Evolutionary conservation across 2,797 vertebrate genomes (phyloP), one percentile per base, ranked within the genome.

Genomic region (Urocyon cinereoargenteus): DNA sequence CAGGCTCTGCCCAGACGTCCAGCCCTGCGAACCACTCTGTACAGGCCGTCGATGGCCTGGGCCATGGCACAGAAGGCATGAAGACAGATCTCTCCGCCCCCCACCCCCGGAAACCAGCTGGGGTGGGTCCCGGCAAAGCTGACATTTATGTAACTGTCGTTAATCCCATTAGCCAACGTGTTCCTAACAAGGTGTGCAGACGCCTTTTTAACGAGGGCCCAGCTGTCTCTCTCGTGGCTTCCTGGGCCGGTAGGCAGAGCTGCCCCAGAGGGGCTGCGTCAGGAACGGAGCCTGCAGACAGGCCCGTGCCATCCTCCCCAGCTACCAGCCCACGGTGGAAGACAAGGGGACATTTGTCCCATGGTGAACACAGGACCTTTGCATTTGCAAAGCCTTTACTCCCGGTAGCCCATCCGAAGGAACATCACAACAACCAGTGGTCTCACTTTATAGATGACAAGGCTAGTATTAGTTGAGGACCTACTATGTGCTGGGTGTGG

Each of bases 131-230:
- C 6, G 0, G 89, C 0, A 2, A 95, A 93, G 93, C 61, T 96
- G 97, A 93, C 97, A 92, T 94, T 96, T 97, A 91, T 55, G 89
- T 82, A 26, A 26, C 86, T 68, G 86, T 70, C 95, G 97, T 97
- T 93, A 87, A 96, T 97, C 97, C 96, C 78, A 83, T 93, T 82
- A 82, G 84, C 91, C n/a, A 89, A 85, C 61, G 9, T 53, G 70
- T 94, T 97, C 55, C 49, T 73, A 93, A 93, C 97, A 94, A 93
- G 86, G n/a, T 85, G 91, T 61, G 77, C 59, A 83, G 93, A 95
- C 15, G 62, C 53, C 34, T 93, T 88, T 93, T 86, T 96, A 87
- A 97, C 19, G 0, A 90, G 97, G 90, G n/a, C 26, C 72, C 61
- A 64, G 94, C 91, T 86, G 88, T 77, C 92, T 72, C 73, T 87